Evolutionary conservation across 2,797 vertebrate species (phyloP), one percentile per base, ranked within the genome.

Genomic region (Rhinichthys osculus): DNA sequence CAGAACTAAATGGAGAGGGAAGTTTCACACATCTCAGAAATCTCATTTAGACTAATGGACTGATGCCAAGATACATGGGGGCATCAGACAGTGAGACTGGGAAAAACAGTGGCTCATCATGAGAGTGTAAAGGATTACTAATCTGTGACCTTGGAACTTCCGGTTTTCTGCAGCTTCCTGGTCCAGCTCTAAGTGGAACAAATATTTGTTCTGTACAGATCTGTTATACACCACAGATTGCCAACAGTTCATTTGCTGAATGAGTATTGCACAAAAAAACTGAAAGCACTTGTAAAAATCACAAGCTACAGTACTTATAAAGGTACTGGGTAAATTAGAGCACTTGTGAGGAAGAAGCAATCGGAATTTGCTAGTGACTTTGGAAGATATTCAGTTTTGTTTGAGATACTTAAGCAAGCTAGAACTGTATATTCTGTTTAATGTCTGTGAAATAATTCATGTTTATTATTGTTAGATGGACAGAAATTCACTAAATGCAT

Each of bases 131-230:
- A 54, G 47, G 88, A 72, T 85, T 30, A 81, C 54, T 85, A 71
- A 89, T 81, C 7, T 83, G 78, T 74, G 83, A 88, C 82, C 87
- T 87, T 71, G 83, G 21, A 47, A 73, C n/a, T 78, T 64, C 19
- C 6, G 70, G 3, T 86, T 66, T 64, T 21, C 50, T 47, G 33
- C 10, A 47, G 62, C 2, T 5, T 44, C 14, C 17, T 17, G 4
- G 9, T 74, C 4, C 5, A 27, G 70, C 40, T 72, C 70, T 44
- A 42, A 14, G 40, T 16, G 35, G 14, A 78, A 62, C 54, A 78
- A 38, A 78, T 38, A 40, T n/a, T 8, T 78, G 21, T 9, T 54
- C 8, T 3, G 33, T 77, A 27, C 35, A 78, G 23, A 40, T 33
- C 17, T 59, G 13, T 40, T 40, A 27, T 59, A 59, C 54, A 40